phyloP scores from a whole-genome alignment of 2,888 invertebrate genomes.

The Coenonympha arcania region DNA sequence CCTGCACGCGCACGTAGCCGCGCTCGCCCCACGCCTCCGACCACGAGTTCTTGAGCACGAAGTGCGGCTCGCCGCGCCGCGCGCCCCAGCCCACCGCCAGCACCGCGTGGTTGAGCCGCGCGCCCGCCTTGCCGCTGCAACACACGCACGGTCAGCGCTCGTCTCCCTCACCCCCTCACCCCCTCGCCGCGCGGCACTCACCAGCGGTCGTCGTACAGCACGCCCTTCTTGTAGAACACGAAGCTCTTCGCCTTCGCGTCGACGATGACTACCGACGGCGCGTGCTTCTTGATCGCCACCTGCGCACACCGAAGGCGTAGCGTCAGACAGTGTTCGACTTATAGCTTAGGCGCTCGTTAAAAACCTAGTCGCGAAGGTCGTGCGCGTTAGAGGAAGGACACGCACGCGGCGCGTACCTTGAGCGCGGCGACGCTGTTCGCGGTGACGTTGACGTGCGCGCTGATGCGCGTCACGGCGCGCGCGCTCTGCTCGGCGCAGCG shows the following conservation, averaged over 20 bases:
- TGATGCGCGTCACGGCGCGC: slow-evolving; percentile 53
- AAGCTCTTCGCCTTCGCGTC: slow-evolving; percentile 43
- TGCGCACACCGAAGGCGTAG: background rate
- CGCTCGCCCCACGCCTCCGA: slow-evolving; percentile 48
- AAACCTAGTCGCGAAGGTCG: no score
- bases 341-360: no score
- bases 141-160: background rate
- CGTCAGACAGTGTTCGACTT: no score
- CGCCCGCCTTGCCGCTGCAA: slow-evolving; percentile 2
- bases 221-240: slow-evolving; percentile 39
- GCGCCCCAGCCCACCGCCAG: slow-evolving; percentile 59
- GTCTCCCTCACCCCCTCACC: slow-evolving; percentile 45
- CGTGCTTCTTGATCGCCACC: slow-evolving; percentile 40
- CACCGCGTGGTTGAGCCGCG: slow-evolving; percentile 44
- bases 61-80: slow-evolving; percentile 43
- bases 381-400: no score
- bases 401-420: no score
- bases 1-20: slow-evolving; percentile 52
- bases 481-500: slow-evolving; percentile 40
- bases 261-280: slow-evolving; percentile 51
- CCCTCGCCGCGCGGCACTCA: slow-evolving; percentile 28
- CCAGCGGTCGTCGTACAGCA: slow-evolving; percentile 53
- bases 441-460: slow-evolving; percentile 57
- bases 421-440: slow-evolving; percentile 46
- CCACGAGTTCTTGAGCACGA: slow-evolving; percentile 64